phyloP scores from a whole-genome alignment of 1,140 invertebrate genomes.

The Drosophila gunungcola region DNA sequence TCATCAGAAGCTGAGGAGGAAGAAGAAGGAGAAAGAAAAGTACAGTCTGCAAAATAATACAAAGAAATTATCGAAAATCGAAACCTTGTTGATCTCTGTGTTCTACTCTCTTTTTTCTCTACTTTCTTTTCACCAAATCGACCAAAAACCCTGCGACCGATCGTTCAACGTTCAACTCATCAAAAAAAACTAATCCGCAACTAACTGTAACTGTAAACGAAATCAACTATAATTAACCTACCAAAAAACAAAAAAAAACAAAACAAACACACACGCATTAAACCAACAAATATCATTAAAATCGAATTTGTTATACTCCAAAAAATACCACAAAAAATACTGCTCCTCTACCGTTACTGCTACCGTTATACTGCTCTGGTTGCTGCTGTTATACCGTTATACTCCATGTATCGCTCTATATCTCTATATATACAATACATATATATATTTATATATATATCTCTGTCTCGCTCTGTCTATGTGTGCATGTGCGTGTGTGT shows the following conservation, averaged over 20 bases:
- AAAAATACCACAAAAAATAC: slow-evolving; percentile 33
- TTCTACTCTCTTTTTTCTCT: slow-evolving; percentile 76
- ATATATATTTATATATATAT: slow-evolving; percentile 20
- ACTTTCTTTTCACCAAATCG: slow-evolving; percentile 67
- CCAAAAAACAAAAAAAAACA: slow-evolving; percentile 12
- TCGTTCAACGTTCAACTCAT: slow-evolving; percentile 72
- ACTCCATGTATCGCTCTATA: slow-evolving; percentile 60
- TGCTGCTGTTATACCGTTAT: slow-evolving; percentile 57
- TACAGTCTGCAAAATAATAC: slow-evolving; percentile 44
- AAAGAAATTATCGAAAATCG: slow-evolving; percentile 21
- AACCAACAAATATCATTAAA: slow-evolving; percentile 41
- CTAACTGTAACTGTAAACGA: slow-evolving; percentile 63
- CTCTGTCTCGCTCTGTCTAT: slow-evolving; percentile 35
- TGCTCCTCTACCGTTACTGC: slow-evolving; percentile 58
- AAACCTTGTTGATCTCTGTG: slow-evolving; percentile 75
- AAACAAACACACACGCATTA: slow-evolving; percentile 38
- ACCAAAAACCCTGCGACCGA: slow-evolving; percentile 71
- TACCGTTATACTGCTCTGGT: slow-evolving; percentile 64
- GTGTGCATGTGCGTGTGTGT: slow-evolving; percentile 51
- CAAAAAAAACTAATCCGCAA: slow-evolving; percentile 67
- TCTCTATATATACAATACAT: slow-evolving; percentile 27
- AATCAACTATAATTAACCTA: slow-evolving; percentile 63
- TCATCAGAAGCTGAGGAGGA: slow-evolving; percentile 49
- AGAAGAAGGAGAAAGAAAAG: slow-evolving; percentile 52
- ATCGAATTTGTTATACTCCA: slow-evolving; percentile 14